A percentile compares a stretch with the other conserved stretches of the same genome.
Conservation (phyloP, 2,113 vertebrate species). For the Nansenia antarctica region DNA sequence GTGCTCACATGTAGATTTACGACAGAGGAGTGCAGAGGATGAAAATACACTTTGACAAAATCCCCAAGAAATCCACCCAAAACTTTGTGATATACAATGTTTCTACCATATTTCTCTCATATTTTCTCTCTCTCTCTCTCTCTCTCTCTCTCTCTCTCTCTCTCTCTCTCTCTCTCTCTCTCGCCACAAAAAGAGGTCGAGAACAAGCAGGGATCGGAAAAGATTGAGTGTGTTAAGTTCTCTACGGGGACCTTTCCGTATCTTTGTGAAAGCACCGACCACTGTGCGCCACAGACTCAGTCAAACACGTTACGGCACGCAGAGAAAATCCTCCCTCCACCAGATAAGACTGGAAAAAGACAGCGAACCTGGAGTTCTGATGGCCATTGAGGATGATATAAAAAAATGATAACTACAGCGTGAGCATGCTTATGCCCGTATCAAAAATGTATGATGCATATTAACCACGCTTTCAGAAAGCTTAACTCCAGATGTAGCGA, state of each 20-base stretch:
- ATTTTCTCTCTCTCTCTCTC: not conserved
- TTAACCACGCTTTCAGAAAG: not conserved
- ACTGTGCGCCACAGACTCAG: not conserved
- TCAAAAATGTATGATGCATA: not conserved
- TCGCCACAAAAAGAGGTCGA: not conserved
- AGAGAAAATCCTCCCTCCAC: not conserved
- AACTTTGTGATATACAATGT: too few relatives aligned
- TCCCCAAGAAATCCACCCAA: too few relatives aligned
- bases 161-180: not conserved
- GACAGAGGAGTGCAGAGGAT: not conserved
- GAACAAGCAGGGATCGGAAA: not conserved
- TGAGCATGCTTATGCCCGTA: not conserved
- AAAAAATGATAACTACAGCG: not conserved
- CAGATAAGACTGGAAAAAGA: not conserved
- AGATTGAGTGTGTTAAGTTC: not conserved
- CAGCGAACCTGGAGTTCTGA: not conserved
- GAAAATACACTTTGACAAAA: not conserved
- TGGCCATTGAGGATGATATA: not conserved
- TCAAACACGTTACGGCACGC: not conserved
- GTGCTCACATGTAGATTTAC: not conserved
- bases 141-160: not conserved
- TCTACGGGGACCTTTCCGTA: not conserved
- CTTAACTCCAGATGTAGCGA: not conserved
- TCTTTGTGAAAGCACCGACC: conserved; percentile 1
- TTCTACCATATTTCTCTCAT: not conserved